phyloP scores from a whole-genome alignment of 2,113 vertebrate genomes.

The Otocyon megalotis region DNA sequence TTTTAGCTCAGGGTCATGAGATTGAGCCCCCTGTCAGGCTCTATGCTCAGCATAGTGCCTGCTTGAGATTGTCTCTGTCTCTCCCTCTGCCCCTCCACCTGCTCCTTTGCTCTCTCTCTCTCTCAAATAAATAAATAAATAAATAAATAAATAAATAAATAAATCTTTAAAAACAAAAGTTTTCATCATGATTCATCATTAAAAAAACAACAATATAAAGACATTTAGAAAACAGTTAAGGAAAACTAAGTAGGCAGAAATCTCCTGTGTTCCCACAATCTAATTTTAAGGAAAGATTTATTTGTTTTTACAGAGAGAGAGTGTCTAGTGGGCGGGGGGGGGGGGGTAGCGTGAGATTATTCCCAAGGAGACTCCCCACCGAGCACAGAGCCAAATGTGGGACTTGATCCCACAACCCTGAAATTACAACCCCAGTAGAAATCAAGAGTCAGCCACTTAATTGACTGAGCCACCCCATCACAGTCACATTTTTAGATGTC shows the following conservation, averaged over 20 bases:
- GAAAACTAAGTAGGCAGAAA: background rate
- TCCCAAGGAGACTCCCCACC: background rate
- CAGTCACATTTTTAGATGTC: background rate
- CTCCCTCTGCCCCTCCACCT: background rate
- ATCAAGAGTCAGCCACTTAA: background rate
- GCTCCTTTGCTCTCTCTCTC: background rate
- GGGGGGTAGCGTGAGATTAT: background rate
- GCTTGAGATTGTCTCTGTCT: background rate
- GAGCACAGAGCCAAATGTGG: background rate
- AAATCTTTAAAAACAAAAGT: background rate
- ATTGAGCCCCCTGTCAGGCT: background rate
- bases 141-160: background rate
- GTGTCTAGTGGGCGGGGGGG: background rate
- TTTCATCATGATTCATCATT: background rate
- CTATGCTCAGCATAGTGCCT: background rate
- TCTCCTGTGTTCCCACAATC: background rate
- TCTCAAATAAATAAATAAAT: background rate
- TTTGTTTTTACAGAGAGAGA: background rate
- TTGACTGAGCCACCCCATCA: background rate
- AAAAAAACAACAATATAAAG: background rate
- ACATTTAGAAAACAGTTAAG: slow-evolving; percentile 1
- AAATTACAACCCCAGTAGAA: background rate
- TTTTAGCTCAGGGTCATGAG: background rate
- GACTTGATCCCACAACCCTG: background rate
- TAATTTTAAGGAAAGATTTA: background rate